phyloP scores from a whole-genome alignment of 30 jellyfish, hydroid and myxozoan species.

The Morbakka virulenta region DNA sequence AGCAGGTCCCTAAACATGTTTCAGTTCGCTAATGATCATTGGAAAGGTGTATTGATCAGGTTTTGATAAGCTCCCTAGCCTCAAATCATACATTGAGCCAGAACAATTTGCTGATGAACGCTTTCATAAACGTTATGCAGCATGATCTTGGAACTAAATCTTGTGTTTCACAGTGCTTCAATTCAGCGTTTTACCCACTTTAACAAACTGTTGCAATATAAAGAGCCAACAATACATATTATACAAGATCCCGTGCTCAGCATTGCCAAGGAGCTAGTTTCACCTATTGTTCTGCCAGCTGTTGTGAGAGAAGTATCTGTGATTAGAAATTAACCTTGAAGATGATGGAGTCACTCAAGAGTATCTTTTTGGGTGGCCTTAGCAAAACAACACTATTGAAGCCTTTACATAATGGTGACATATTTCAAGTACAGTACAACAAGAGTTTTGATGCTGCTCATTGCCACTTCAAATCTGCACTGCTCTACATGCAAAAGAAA shows the following conservation, averaged over 20 bases:
- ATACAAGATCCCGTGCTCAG: constrained; percentile 27
- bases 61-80: constrained; percentile 10
- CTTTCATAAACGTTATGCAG: too few species aligned
- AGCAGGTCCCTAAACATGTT: constrained; percentile 5
- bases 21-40: constrained; percentile 61
- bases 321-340: neutral
- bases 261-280: constrained; percentile 32
- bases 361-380: constrained; percentile 22
- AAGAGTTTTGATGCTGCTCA: too few species aligned
- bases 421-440: too few species aligned
- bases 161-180: too few species aligned
- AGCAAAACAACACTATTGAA: neutral
- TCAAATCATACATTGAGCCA: constrained; percentile 38
- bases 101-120: too few species aligned
- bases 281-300: constrained; percentile 30
- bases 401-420: constrained; percentile 42
- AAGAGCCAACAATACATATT: constrained; percentile 41
- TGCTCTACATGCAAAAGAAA: too few species aligned
- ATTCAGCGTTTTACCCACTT: constrained; percentile 47
- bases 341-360: constrained; percentile 8
- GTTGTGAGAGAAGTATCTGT: neutral
- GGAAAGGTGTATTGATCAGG: constrained; percentile 43
- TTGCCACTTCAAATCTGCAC: too few species aligned
- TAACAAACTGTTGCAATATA: constrained; percentile 29
- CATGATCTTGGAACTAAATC: too few species aligned